Evolutionary conservation across 2,113 vertebrate genomes (phyloP).

Genomic region (Sapajus apella): DNA sequence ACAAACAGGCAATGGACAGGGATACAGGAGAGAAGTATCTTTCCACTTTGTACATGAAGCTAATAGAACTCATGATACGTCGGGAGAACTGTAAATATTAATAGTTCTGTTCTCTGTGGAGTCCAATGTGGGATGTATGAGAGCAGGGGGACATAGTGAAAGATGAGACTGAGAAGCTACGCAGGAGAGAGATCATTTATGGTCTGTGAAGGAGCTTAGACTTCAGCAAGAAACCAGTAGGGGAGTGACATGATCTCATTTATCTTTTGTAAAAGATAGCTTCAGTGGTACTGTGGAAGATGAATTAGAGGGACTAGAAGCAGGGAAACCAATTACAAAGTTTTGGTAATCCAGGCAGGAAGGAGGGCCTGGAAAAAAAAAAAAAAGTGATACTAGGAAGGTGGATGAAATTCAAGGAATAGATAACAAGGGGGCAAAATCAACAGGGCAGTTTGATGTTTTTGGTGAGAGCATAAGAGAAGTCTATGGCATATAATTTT

Average conservation of each 20-base stretch:
- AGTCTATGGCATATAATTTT: background rate
- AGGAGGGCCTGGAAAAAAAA: background rate
- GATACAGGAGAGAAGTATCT: background rate
- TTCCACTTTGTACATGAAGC: background rate
- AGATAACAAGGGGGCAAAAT: background rate
- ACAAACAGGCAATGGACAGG: background rate
- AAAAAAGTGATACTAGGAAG: background rate
- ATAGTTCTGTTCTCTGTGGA: background rate
- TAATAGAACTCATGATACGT: background rate
- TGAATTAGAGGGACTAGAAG: conserved; percentile 7
- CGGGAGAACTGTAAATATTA: background rate
- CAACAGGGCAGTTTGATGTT: background rate
- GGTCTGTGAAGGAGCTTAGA: conserved; percentile 11
- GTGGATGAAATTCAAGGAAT: background rate
- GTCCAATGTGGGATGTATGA: background rate
- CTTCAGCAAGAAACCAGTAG: conserved; percentile 20
- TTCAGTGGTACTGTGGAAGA: background rate
- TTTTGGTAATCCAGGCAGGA: background rate
- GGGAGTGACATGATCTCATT: conserved; percentile 27
- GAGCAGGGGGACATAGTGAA: background rate
- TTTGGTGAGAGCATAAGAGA: background rate
- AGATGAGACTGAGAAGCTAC: background rate
- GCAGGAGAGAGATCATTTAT: background rate
- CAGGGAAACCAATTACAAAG: conserved; percentile 26
- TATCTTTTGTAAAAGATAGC: conserved; percentile 31